Conservation (phyloP, 2,113 vertebrate species). For the Indicator indicator region DNA sequence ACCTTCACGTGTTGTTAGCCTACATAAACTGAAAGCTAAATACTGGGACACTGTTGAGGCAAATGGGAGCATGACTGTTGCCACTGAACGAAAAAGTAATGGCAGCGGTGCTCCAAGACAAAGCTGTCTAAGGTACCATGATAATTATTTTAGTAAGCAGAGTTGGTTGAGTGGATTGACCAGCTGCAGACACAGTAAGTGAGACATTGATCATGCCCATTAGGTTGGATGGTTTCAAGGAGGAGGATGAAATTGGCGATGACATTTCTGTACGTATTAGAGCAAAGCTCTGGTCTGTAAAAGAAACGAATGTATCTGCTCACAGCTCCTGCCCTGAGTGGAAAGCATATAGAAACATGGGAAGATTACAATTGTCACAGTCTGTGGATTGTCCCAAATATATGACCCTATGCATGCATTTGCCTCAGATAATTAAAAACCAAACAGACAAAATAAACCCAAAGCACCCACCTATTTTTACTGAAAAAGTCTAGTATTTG, state of each 20-base stretch:
- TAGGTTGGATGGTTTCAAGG: neutral
- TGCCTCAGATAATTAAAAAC: neutral
- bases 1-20: neutral
- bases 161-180: neutral
- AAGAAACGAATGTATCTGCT: neutral
- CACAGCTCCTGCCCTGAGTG: accelerated
- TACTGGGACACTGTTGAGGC: neutral
- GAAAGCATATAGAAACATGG: neutral
- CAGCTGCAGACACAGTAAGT: conserved; percentile 2
- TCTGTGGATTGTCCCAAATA: neutral
- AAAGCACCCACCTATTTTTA: neutral
- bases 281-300: neutral
- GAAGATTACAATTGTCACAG: neutral
- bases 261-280: neutral
- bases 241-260: conserved; percentile 13
- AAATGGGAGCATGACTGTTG: neutral
- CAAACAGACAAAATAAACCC: neutral
- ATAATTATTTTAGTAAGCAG: conserved; percentile 22
- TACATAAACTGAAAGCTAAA: neutral
- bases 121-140: neutral
- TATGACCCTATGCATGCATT: neutral
- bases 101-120: neutral
- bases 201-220: neutral
- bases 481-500: neutral
- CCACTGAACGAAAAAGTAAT: neutral